Base-by-base conservation (phyloP, 2,888 invertebrate species). In the Meiosimyza decipiens region DNA sequence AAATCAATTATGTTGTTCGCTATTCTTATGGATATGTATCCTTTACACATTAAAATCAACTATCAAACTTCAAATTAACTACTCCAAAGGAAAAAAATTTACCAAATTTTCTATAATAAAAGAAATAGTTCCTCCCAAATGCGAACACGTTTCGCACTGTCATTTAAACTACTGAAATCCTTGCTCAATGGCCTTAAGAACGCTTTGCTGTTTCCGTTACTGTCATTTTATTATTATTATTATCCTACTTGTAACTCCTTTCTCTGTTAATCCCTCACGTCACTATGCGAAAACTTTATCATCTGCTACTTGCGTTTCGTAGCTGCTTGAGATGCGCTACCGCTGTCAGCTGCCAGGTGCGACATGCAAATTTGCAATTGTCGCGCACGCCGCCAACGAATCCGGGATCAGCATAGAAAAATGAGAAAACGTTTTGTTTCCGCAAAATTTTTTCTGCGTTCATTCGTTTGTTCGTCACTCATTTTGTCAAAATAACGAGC, bases 301-400 rank as follows among this genome's bases (percentile, higher is more conserved):
- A 57, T 57, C 57, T 57, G 57, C 18, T 57, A 57, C 18, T 12
- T 6, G 57, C 57, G 6, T 57, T 57, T 57, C 22, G 18, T 13
- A 12, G 57, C 40, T 40, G 40, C 40, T 40, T 40, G 40, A 40
- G 40, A 40, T 40, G 40, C 40, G 40, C 40, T 40, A 40, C 40
- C 40, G 40, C 40, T 40, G 40, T 40, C 40, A 40, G 12, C 22
- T 6, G 18, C n/a, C n/a, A 64, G 50, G 50, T 64, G 64, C 18
- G 50, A 51, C 64, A 64, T 64, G 64, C 64, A 64, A 64, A 64
- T 64, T 40, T 50, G 63, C 47, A 51, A 28, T 64, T 50, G 64
- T 64, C 51, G 51, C 51, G 13, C 13, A 15, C 40, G 13, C 33
- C n/a, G 55, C 11, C 12, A 6, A 40, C 40, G 40, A 40, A 40